A percentile compares a stretch with the other conserved stretches of the same genome.
Conservation (phyloP, 2,888 invertebrate species). For the Latrodectus hesperus region DNA sequence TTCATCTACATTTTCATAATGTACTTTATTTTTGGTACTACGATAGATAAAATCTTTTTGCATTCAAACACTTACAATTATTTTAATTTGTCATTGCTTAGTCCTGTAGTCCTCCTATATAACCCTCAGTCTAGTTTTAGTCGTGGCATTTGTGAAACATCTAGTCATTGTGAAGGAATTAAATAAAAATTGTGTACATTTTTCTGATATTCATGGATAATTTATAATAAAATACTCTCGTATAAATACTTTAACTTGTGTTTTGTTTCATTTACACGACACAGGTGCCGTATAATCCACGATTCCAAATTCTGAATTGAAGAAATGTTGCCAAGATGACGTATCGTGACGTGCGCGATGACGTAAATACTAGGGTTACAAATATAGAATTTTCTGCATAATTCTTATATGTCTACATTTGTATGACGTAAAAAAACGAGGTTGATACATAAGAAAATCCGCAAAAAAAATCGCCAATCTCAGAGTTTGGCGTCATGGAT, state of each 20-base stretch:
- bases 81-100: conserved; percentile 27
- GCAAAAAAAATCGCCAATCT: too few species aligned
- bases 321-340: too few species aligned
- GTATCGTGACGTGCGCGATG: too few species aligned
- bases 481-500: too few species aligned
- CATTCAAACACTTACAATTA: background rate
- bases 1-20: background rate
- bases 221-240: background rate
- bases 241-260: background rate
- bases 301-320: too few species aligned
- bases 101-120: conserved; percentile 32
- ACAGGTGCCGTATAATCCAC: too few species aligned
- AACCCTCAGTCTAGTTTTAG: conserved; percentile 41
- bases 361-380: too few species aligned
- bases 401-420: too few species aligned
- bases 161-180: conserved; percentile 35
- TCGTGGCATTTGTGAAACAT: conserved; percentile 39
- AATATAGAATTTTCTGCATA: too few species aligned
- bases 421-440: too few species aligned
- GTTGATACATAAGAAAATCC: too few species aligned
- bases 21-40: background rate
- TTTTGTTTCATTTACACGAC: background rate
- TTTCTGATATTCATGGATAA: conserved; percentile 1
- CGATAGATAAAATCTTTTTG: background rate
- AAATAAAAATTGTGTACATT: background rate